A percentile compares a stretch with the other conserved stretches of the same genome.
phyloP scores from a whole-genome alignment of 2,888 invertebrate species.

The Rhamphomyia laevipes region DNA sequence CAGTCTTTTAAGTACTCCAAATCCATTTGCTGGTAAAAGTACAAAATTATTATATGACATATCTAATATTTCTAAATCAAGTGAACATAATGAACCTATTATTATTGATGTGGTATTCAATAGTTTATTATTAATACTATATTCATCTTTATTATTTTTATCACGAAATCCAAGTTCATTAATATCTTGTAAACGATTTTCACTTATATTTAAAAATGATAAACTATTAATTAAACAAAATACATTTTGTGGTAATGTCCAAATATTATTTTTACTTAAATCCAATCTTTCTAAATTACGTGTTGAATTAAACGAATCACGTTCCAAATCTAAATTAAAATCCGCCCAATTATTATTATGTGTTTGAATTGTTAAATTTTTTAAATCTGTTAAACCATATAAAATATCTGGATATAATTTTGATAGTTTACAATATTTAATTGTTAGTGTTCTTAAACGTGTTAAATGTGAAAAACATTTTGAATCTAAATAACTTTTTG shows the following conservation, averaged over 20 bases:
- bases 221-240: constrained; percentile 74
- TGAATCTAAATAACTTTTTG: constrained; percentile 64
- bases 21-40: constrained; percentile 68
- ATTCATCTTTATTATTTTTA: constrained; percentile 28
- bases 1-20: constrained; percentile 65
- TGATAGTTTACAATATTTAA: constrained; percentile 78
- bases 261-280: constrained; percentile 78
- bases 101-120: constrained; percentile 20
- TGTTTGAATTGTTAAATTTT: constrained; percentile 75
- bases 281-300: constrained; percentile 73
- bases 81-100: constrained; percentile 42
- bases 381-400: constrained; percentile 64
- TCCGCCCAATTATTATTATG: constrained; percentile 77
- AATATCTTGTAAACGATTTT: constrained; percentile 78
- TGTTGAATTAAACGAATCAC: constrained; percentile 63
- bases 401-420: constrained; percentile 71
- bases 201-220: constrained; percentile 71
- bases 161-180: constrained; percentile 77
- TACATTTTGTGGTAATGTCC: constrained; percentile 75
- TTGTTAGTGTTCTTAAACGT: constrained; percentile 64
- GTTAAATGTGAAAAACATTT: constrained; percentile 69
- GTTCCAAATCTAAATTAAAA: constrained; percentile 69
- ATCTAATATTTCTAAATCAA: constrained; percentile 74
- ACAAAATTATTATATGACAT: constrained; percentile 77
- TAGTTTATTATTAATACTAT: constrained; percentile 16